Conservation (phyloP, 2,113 vertebrate genomes). For the Apistogramma diplotaenia region DNA sequence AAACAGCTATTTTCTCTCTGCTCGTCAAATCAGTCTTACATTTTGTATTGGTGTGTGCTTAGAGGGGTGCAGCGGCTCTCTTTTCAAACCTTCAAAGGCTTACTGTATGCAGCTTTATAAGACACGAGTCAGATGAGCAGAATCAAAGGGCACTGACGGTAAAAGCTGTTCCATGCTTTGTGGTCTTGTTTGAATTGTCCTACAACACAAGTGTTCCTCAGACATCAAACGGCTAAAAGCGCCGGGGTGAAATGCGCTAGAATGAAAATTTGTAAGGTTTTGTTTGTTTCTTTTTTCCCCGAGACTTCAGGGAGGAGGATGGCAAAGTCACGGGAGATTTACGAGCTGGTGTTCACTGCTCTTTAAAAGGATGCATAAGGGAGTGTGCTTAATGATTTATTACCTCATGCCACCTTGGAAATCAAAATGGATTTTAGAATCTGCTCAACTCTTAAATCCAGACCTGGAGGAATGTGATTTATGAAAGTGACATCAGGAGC, state of each 20-base stretch:
- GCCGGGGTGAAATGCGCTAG: neutral
- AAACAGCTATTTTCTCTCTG: neutral
- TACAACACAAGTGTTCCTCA: constrained; percentile 2
- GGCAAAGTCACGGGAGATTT: constrained; percentile 63
- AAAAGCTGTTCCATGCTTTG: constrained; percentile 20
- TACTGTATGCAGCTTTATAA: neutral
- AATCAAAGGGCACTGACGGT: constrained; percentile 12
- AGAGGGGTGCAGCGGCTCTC: neutral
- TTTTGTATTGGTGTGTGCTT: neutral
- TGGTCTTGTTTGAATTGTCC: constrained; percentile 18
- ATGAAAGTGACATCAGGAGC: constrained; percentile 58
- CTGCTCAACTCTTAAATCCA: constrained; percentile 65
- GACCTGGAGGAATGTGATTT: constrained; percentile 67
- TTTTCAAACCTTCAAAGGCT: constrained; percentile 30
- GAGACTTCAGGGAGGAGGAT: constrained; percentile 28
- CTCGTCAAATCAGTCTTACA: constrained; percentile 2
- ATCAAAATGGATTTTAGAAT: constrained; percentile 77
- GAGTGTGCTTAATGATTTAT: constrained; percentile 72
- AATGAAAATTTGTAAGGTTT: constrained; percentile 3
- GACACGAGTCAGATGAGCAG: constrained; percentile 1
- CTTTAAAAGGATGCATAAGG: constrained; percentile 63
- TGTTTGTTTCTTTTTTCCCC: constrained; percentile 16
- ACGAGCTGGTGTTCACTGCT: constrained; percentile 50
- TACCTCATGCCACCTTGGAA: constrained; percentile 56
- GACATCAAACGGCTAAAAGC: constrained; percentile 41